phyloP scores from a whole-genome alignment of 2,888 invertebrate genomes.

The Hanleya hanleyi region DNA sequence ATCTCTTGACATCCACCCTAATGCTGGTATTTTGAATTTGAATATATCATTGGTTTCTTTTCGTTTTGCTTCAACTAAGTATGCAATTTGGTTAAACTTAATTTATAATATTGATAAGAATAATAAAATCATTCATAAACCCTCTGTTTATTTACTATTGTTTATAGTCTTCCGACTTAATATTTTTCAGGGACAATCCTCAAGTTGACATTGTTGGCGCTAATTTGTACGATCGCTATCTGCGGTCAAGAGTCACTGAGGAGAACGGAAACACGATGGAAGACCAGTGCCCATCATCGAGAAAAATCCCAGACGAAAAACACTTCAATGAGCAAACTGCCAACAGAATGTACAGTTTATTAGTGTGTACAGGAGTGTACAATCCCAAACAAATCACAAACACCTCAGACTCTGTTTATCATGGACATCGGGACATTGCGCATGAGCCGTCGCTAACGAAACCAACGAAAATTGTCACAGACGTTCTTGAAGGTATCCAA shows the following conservation, averaged over 20 bases:
- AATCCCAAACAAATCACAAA: constrained; percentile 40
- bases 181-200: constrained; percentile 69
- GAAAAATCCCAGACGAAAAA: constrained; percentile 61
- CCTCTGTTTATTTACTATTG: too few species aligned
- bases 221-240: constrained; percentile 70
- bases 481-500: constrained; percentile 64
- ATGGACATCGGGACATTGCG: constrained; percentile 70
- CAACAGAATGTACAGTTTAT: constrained; percentile 58
- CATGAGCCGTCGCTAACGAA: constrained; percentile 61
- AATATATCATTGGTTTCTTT: too few species aligned
- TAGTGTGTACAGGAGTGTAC: constrained; percentile 72
- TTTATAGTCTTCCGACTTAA: background rate
- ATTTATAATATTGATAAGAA: too few species aligned
- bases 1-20: too few species aligned
- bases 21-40: too few species aligned
- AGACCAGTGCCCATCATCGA: constrained; percentile 52
- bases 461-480: constrained; percentile 61
- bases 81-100: too few species aligned
- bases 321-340: constrained; percentile 65
- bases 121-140: too few species aligned
- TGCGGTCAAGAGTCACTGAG: constrained; percentile 40
- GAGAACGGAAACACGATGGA: constrained; percentile 36
- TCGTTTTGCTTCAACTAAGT: too few species aligned
- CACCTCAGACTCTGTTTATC: constrained; percentile 46
- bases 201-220: constrained; percentile 72